A percentile compares a stretch with the other conserved stretches of the same genome.
phyloP scores from a whole-genome alignment of 2,113 vertebrate genomes.

The Propithecus coquereli region DNA sequence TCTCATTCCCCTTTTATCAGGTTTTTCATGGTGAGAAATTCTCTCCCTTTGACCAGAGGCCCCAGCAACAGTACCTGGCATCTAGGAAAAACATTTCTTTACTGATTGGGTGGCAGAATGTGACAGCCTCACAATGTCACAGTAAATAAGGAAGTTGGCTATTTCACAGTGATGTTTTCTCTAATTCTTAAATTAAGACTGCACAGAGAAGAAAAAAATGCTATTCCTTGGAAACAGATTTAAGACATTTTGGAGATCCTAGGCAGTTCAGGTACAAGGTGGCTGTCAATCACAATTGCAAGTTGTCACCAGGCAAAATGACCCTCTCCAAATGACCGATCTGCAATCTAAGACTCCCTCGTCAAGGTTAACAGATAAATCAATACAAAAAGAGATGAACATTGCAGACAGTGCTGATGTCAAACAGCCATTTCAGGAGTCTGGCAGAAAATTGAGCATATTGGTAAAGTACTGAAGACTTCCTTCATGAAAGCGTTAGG shows the following conservation, averaged over 20 bases:
- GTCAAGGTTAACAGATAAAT: slow-evolving; percentile 55
- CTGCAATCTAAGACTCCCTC: slow-evolving; percentile 40
- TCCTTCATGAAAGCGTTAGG: slow-evolving; percentile 4
- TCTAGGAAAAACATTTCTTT: neutral
- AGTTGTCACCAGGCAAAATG: slow-evolving; percentile 63
- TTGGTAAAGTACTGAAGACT: slow-evolving; percentile 43
- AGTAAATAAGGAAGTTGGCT: slow-evolving; percentile 48
- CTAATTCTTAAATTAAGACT: slow-evolving; percentile 40
- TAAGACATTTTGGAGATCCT: neutral
- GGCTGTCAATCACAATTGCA: slow-evolving; percentile 50
- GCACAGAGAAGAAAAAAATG: neutral
- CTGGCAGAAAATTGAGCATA: slow-evolving; percentile 51
- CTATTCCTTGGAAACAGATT: slow-evolving; percentile 39
- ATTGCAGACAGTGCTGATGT: neutral
- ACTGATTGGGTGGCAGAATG: neutral
- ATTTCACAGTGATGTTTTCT: slow-evolving; percentile 14
- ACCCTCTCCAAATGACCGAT: neutral
- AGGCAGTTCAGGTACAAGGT: neutral
- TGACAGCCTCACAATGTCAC: slow-evolving; percentile 21
- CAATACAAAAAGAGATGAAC: slow-evolving; percentile 52
- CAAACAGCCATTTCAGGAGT: slow-evolving; percentile 29
- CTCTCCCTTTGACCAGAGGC: neutral
- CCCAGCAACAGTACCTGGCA: neutral
- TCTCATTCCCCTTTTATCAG: neutral
- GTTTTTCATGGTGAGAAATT: neutral